Evolutionary conservation across 2,888 invertebrate genomes (phyloP).

Genomic region (Lutraria lutraria): DNA sequence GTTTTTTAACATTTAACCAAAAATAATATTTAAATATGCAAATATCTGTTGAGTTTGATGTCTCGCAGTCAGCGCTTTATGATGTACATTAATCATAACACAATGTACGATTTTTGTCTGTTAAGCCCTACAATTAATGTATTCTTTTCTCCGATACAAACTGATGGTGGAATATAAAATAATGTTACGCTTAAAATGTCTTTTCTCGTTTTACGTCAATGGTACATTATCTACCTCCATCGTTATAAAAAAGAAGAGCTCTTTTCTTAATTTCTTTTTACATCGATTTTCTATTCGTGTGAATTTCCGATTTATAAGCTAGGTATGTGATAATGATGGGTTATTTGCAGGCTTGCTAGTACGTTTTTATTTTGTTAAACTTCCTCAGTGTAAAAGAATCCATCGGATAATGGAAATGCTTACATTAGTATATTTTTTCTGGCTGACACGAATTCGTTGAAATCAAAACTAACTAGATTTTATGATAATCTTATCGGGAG

Average conservation of each 20-base stretch:
- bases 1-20: slow-evolving; percentile 25
- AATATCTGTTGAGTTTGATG: slow-evolving; percentile 37
- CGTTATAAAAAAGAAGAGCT: neutral
- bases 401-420: neutral
- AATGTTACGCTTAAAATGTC: neutral
- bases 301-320: neutral
- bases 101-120: slow-evolving; percentile 20
- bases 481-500: neutral
- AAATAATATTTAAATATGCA: slow-evolving; percentile 45
- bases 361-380: neutral
- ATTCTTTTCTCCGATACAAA: neutral
- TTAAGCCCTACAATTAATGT: slow-evolving; percentile 18
- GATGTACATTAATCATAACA: slow-evolving; percentile 20
- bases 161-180: neutral
- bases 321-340: neutral
- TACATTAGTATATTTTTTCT: neutral
- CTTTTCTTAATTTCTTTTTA: slow-evolving; percentile 4
- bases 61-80: slow-evolving; percentile 30
- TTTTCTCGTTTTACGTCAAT: neutral
- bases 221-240: neutral
- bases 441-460: slow-evolving; percentile 16
- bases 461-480: neutral
- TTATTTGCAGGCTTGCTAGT: neutral
- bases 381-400: neutral
- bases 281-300: neutral